phyloP scores from a whole-genome alignment of 2,888 invertebrate genomes.

The Osmoderma eremita region DNA sequence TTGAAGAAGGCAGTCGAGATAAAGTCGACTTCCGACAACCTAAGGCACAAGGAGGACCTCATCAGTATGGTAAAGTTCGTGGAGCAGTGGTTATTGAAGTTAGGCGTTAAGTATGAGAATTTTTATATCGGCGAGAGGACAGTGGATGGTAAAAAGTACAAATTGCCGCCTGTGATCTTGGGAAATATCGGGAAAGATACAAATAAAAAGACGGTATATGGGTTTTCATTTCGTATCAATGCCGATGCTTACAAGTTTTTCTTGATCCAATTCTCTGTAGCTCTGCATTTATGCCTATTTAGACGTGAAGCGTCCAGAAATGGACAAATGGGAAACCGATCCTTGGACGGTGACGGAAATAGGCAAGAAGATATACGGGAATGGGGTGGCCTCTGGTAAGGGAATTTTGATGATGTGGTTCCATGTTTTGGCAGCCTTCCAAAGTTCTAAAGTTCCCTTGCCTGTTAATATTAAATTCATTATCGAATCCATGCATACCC shows the following conservation, averaged over 20 bases:
- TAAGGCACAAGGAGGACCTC: slow-evolving; percentile 56
- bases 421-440: slow-evolving; percentile 61
- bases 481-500: slow-evolving; percentile 62
- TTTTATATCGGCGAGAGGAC: slow-evolving; percentile 59
- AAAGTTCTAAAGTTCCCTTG: slow-evolving; percentile 55
- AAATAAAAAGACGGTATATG: slow-evolving; percentile 59
- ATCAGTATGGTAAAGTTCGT: slow-evolving; percentile 58
- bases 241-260: too few species aligned
- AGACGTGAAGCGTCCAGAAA: slow-evolving; percentile 61
- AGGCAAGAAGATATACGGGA: slow-evolving; percentile 60
- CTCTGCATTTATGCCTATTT: slow-evolving; percentile 61
- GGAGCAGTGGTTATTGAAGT: slow-evolving; percentile 59
- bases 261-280: slow-evolving; percentile 47
- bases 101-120: slow-evolving; percentile 62
- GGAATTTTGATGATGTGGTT: slow-evolving; percentile 63
- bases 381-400: slow-evolving; percentile 63
- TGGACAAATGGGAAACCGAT: slow-evolving; percentile 59
- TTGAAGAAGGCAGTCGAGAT: slow-evolving; percentile 59
- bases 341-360: slow-evolving; percentile 61
- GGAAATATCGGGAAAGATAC: slow-evolving; percentile 56
- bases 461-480: slow-evolving; percentile 65
- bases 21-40: slow-evolving; percentile 59
- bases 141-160: slow-evolving; percentile 56
- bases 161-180: slow-evolving; percentile 61
- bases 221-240: neutral